Conservation (phyloP, 1,140 invertebrate species). For the Cotesia glomerata region DNA sequence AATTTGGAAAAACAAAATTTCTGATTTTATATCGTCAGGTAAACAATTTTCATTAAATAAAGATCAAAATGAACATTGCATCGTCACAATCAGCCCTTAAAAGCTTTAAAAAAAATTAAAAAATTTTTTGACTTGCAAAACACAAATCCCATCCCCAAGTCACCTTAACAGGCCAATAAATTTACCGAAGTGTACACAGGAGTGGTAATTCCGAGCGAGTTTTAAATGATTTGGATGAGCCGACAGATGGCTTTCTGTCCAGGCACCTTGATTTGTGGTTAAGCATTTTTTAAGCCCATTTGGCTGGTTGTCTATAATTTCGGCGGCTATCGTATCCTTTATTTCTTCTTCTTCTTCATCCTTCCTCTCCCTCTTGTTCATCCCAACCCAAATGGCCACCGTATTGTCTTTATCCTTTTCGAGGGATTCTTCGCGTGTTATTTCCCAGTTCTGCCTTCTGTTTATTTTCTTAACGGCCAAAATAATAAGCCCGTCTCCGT, state of each 20-base stretch:
- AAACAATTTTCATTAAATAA: too few relatives aligned
- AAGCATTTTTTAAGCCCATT: conserved; percentile 60
- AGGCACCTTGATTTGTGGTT: conserved; percentile 61
- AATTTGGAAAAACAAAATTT: too few relatives aligned
- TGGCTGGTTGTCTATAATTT: conserved; percentile 59
- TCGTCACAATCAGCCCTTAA: too few relatives aligned
- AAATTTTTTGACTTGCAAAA: too few relatives aligned
- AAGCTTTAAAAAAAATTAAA: too few relatives aligned
- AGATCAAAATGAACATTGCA: too few relatives aligned
- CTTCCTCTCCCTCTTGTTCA: neutral
- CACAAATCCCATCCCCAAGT: too few relatives aligned
- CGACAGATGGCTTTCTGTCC: conserved; percentile 54
- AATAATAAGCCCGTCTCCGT: conserved; percentile 52
- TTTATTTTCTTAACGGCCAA: conserved; percentile 63
- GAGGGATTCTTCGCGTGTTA: conserved; percentile 42
- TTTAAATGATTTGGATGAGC: conserved; percentile 25
- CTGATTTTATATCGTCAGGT: too few relatives aligned
- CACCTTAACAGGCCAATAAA: too few relatives aligned
- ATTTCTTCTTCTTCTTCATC: neutral
- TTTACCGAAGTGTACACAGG: too few relatives aligned
- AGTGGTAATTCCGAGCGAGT: too few relatives aligned
- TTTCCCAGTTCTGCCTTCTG: conserved; percentile 48
- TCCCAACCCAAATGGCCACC: conserved; percentile 7
- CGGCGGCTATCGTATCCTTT: conserved; percentile 35
- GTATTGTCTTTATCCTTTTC: conserved; percentile 17